Base-by-base conservation (phyloP, 1,140 invertebrate genomes). In the Lycorma delicatula region DNA sequence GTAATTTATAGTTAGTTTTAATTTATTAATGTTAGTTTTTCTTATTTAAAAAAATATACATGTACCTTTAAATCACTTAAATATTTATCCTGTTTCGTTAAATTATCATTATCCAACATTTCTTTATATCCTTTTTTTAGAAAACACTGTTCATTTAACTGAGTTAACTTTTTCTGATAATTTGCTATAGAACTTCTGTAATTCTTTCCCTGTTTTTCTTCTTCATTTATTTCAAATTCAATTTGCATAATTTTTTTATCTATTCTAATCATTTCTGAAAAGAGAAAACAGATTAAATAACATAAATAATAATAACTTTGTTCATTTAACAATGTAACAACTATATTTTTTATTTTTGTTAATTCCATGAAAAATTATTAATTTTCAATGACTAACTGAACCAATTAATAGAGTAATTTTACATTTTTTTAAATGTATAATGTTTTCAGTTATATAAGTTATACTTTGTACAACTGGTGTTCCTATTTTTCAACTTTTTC, bases 181-280 rank as follows among this genome's bases (percentile, higher is more conserved):
- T 73, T 72, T 34, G 79, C 77, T 41, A 88, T 78, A 9, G 71
- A 73, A n/a, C 78, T 75, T 2, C 77, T 70, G 3, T 86, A 74
- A 38, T 76, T 76, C 1, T 68, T 71, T 9, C 80, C 77, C 60
- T 81, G 80, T 44, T 72, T 76, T 12, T 71, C 67, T 2, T 82
- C 74, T 22, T 75, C 72, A 22, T 82, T 79, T 1, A 84, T 67
- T 38, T 86, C 79, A 55, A 77, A 75, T 36, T 84, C 79, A 5
- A 86, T 72, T 62, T 84, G 83, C 54, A 83, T 70, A 50, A 81
- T 82, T 58, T 87, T 88, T 62, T 88, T 82, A 29, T 86, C 82
- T 68, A 88, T 79, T 47, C 89, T 81, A 65, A 84, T 78, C 23
- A 85, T 79, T 66, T 89, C 81, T 83, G 68, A 3, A 70, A 64